Conservation (phyloP, 2,113 vertebrate species). For the Electrona antarctica region DNA sequence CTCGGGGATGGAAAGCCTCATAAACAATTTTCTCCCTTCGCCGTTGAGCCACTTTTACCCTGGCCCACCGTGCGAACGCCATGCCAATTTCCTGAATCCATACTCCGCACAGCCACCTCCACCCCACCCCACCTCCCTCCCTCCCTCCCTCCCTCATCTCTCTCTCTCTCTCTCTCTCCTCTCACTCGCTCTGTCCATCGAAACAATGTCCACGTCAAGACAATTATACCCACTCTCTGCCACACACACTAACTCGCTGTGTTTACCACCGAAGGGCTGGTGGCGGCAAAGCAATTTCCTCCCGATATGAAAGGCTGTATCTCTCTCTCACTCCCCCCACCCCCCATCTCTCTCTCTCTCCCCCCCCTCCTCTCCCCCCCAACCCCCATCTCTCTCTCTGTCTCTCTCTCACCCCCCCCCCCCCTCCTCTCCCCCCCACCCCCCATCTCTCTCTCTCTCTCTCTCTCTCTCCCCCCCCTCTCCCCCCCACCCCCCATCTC, state of each 20-base stretch:
- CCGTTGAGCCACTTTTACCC: conserved; percentile 76
- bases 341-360: not conserved
- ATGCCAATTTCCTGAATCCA: conserved; percentile 82
- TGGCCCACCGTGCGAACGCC: conserved; percentile 72
- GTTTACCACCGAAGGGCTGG: conserved; percentile 75
- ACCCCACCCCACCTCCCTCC: conserved; percentile 23
- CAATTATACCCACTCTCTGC: conserved; percentile 73
- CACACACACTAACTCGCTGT: conserved; percentile 73
- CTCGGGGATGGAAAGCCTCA: conserved; percentile 79
- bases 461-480: too few species aligned
- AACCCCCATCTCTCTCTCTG: conserved; percentile 53
- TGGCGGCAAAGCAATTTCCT: conserved; percentile 81
- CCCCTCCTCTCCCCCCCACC: too few species aligned
- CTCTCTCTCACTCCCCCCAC: not conserved
- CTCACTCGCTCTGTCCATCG: conserved; percentile 71
- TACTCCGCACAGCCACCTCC: conserved; percentile 72
- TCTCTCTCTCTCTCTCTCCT: conserved; percentile 58
- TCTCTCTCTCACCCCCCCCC: conserved; percentile 59
- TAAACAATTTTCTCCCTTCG: conserved; percentile 79
- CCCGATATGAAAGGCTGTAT: conserved; percentile 70
- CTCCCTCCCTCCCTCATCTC: conserved; percentile 20
- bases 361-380: conserved; percentile 17
- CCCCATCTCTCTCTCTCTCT: conserved; percentile 53
- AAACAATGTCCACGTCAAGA: conserved; percentile 80
- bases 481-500: conserved; percentile 43